Conservation (phyloP, 1,140 invertebrate genomes). For the Agrilus planipennis region DNA sequence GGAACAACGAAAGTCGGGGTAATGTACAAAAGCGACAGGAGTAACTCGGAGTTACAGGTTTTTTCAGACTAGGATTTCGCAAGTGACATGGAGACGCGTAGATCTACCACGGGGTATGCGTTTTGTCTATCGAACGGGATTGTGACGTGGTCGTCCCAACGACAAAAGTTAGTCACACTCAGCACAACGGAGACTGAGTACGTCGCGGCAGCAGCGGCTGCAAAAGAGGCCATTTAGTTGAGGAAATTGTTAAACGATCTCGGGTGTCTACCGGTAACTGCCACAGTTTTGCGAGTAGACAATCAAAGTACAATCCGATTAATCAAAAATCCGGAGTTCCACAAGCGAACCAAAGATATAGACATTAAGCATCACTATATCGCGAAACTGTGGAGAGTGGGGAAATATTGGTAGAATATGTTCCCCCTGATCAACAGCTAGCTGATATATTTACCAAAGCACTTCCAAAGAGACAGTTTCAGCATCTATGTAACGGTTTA, state of each 20-base stretch:
- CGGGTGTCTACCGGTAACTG: too few species aligned
- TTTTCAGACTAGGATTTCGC: conserved; percentile 30
- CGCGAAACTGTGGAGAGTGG: too few species aligned
- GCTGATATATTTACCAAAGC: too few species aligned
- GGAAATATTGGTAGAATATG: too few species aligned
- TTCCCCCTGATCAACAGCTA: too few species aligned
- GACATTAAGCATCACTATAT: conserved; percentile 24
- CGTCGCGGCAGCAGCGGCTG: too few species aligned
- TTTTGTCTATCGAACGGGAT: conserved; percentile 18
- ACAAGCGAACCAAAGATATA: conserved; percentile 28
- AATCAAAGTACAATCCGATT: conserved; percentile 21
- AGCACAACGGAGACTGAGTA: conserved; percentile 35
- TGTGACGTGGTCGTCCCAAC: conserved; percentile 23
- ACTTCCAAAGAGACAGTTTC: too few species aligned
- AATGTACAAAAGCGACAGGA: too few species aligned
- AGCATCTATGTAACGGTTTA: too few species aligned
- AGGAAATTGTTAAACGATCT: too few species aligned
- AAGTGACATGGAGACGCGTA: conserved; percentile 16
- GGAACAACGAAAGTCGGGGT: conserved; percentile 18
- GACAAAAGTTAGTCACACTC: conserved; percentile 21
- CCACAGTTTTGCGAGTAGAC: too few species aligned
- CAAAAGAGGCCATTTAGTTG: too few species aligned
- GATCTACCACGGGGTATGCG: conserved; percentile 27
- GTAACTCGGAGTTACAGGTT: conserved; percentile 6
- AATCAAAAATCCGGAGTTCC: conserved; percentile 18